phyloP scores from a whole-genome alignment of 2,113 vertebrate genomes.

The Cervus canadensis region DNA sequence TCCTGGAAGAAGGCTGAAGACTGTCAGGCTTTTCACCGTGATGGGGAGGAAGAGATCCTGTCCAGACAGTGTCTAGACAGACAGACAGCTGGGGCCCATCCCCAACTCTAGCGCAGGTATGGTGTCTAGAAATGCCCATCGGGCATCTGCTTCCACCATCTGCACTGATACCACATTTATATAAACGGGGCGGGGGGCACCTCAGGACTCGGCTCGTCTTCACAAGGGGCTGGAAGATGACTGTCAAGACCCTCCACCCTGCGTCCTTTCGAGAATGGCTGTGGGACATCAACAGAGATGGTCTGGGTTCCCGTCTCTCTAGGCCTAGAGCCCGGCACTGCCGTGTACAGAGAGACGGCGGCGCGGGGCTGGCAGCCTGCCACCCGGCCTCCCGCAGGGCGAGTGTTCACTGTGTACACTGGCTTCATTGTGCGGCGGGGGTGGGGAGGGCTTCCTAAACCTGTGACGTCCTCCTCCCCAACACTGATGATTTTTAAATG shows the following conservation, averaged over 20 bases:
- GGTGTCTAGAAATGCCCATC: background rate
- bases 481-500: background rate
- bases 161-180: background rate
- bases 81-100: background rate
- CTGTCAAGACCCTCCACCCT: background rate
- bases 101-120: background rate
- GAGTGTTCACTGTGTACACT: background rate
- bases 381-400: background rate
- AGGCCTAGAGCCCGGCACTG: rapidly evolving
- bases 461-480: background rate
- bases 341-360: background rate
- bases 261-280: background rate
- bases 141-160: background rate
- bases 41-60: background rate
- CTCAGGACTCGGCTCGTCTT: background rate
- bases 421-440: background rate
- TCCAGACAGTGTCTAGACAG: background rate
- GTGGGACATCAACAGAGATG: rapidly evolving
- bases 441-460: background rate
- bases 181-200: too few species aligned
- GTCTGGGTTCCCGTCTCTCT: background rate
- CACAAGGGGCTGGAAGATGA: background rate
- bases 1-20: background rate
- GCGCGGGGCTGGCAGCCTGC: rapidly evolving
- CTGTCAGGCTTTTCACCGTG: background rate